Base-by-base conservation (phyloP, 2,888 invertebrate species). In the Aleiodes testaceus region DNA sequence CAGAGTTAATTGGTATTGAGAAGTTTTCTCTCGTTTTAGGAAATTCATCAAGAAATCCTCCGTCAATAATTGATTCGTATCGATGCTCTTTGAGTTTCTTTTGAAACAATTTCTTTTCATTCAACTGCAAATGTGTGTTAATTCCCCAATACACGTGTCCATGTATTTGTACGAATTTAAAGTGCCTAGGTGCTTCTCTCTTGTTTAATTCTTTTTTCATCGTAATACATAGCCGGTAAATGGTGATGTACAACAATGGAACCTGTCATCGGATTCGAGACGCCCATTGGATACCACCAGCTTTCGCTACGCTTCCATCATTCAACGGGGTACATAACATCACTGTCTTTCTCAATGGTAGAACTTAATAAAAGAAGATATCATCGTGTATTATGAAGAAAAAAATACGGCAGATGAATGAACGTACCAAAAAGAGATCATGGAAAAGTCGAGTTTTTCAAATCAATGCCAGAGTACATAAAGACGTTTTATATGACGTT, bases 191-290 rank as follows among this genome's bases (percentile, higher is more conserved):
- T 47, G 14, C 16, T 45, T 45, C 14, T 45, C 12, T 14, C 3
- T 45, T n/a, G 14, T 47, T 2, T 47, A 11, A 14, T 47, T 47
- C 9, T 47, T 47, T 36, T 36, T 36, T 55, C 14, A 36, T 11
- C 9, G 42, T 59, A 42, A 30, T 42, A 42, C 18, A 36, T 59
- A 36, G n/a, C n/a, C 16, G 16, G 47, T 36, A 36, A 36, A 36
- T 36, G 36, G 36, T 36, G 36, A 36, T 36, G 36, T 36, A 36
- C 36, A 36, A 36, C 36, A 36, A 36, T 36, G 36, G 36, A 69
- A 47, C 69, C 69, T 68, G 65, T 68, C 68, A 61, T 70, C 68
- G 50, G n/a, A 71, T 71, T 66, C 47, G 63, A 36, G 68, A 68
- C 65, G 68, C 59, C 64, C 66, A 68, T 72, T 68, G 68, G 53